These are phyloP conservation scores for Tetramorium simillimum DNA, from an alignment of 1,140 invertebrate genomes.

Conservation along the genomic window DNA sequence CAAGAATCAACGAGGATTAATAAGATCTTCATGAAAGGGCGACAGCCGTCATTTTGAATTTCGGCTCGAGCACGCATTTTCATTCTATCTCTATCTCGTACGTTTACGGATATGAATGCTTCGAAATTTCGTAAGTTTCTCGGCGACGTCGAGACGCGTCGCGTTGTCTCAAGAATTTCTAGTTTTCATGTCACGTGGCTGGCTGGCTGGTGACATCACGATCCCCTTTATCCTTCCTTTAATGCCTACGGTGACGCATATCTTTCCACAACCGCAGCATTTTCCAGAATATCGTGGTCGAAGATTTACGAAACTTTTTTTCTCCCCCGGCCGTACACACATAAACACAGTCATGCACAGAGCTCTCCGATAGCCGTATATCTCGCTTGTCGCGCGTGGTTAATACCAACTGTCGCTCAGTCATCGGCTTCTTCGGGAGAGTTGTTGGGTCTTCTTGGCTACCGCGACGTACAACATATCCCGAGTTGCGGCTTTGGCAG, in stretches of 20 bases:
- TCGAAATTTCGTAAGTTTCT: conserved; percentile 48
- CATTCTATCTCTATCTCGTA: conserved; percentile 7
- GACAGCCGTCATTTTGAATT: neutral
- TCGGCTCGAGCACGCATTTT: neutral
- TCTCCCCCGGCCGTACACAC: neutral
- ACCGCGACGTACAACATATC: conserved; percentile 58
- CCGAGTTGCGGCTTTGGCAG: conserved; percentile 69
- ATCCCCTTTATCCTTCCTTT: conserved; percentile 46
- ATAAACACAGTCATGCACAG: neutral
- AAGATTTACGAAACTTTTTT: conserved; percentile 48
- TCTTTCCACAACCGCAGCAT: conserved; percentile 18
- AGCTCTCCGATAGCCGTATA: conserved; percentile 18
- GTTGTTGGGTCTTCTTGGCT: conserved; percentile 57
- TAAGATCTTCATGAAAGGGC: neutral
- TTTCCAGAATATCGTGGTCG: conserved; percentile 36
- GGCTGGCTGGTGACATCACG: conserved; percentile 51
- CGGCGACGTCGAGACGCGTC: conserved; percentile 57
- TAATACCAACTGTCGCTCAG: conserved; percentile 73
- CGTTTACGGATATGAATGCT: conserved; percentile 10
- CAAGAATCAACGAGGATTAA: conserved; percentile 12
- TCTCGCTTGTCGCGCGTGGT: conserved; percentile 39
- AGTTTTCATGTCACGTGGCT: conserved; percentile 52
- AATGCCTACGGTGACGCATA: conserved; percentile 53
- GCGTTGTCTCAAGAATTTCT: conserved; percentile 56
- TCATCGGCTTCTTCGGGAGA: conserved; percentile 69